These are phyloP conservation scores for Camptogramma bilineatum DNA, from an alignment of 2,888 invertebrate genomes.

Conservation along the genomic window DNA sequence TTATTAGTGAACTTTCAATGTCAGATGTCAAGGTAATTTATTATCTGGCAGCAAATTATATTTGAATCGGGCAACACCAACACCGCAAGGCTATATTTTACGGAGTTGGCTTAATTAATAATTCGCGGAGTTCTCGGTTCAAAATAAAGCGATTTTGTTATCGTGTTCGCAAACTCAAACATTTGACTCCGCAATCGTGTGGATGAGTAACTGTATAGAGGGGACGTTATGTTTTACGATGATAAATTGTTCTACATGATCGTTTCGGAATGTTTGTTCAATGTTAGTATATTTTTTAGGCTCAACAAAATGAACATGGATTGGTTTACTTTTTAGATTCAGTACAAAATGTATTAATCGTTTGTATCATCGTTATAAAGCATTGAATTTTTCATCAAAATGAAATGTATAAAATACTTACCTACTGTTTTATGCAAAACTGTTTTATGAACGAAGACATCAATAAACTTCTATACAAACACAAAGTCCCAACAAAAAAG, in stretches of 20 bases:
- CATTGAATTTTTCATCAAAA: too few species aligned
- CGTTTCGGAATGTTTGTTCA: background rate
- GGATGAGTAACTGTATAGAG: constrained; percentile 33
- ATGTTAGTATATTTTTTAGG: background rate
- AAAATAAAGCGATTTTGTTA: constrained; percentile 67
- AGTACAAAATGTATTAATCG: background rate
- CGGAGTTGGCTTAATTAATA: constrained; percentile 63
- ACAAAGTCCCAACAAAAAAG: background rate
- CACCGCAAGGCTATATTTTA: constrained; percentile 50
- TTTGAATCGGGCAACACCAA: constrained; percentile 45
- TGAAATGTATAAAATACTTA: too few species aligned
- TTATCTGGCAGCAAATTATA: constrained; percentile 53
- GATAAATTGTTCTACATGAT: constrained; percentile 15
- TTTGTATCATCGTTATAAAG: background rate
- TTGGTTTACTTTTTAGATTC: background rate
- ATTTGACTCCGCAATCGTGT: constrained; percentile 53
- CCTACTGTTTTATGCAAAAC: too few species aligned
- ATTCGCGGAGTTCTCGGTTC: constrained; percentile 53
- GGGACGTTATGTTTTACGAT: constrained; percentile 18
- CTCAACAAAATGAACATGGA: constrained; percentile 2
- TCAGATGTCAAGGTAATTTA: constrained; percentile 59
- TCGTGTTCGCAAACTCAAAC: constrained; percentile 64
- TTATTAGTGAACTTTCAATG: constrained; percentile 45
- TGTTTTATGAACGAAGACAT: too few species aligned
- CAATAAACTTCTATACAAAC: too few species aligned